Conservation (phyloP, 2,113 vertebrate species). For the Coregonus clupeaformis region DNA sequence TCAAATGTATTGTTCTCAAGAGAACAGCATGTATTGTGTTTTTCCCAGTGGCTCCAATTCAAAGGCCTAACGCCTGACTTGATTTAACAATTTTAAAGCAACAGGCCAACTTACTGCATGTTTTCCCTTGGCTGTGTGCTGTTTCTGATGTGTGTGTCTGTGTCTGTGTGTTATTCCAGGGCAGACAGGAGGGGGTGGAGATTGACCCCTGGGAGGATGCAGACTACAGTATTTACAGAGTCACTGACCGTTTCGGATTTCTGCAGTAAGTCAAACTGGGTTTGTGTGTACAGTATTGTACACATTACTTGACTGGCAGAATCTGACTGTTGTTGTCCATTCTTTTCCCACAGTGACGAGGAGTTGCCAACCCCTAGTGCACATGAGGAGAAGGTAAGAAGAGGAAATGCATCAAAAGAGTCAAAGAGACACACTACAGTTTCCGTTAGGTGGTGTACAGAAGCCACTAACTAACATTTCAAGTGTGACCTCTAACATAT, state of each 20-base stretch:
- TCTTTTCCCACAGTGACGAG: slow-evolving; percentile 72
- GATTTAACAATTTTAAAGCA: no score
- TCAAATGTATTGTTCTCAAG: no score
- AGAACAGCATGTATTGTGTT: no score
- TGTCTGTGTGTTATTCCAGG: slow-evolving; percentile 63
- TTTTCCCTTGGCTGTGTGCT: background rate
- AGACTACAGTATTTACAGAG: slow-evolving; percentile 79
- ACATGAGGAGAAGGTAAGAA: slow-evolving; percentile 84
- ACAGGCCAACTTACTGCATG: background rate
- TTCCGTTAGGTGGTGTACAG: no score
- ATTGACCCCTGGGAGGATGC: slow-evolving; percentile 86
- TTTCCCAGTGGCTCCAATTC: no score
- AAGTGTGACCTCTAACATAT: background rate
- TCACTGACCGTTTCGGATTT: slow-evolving; percentile 85
- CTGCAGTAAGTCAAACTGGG: slow-evolving; percentile 75
- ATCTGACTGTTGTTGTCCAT: background rate
- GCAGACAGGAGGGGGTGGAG: slow-evolving; percentile 77
- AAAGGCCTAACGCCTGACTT: no score
- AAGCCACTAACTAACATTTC: no score
- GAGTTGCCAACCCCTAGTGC: slow-evolving; percentile 81
- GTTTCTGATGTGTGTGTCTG: background rate
- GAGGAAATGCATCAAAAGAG: background rate
- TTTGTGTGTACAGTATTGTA: no score
- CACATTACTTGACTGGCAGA: background rate
- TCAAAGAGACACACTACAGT: no score